These are phyloP conservation scores for Pangasius macronema DNA, from an alignment of 2,797 vertebrate species.

Conservation along the genomic window DNA sequence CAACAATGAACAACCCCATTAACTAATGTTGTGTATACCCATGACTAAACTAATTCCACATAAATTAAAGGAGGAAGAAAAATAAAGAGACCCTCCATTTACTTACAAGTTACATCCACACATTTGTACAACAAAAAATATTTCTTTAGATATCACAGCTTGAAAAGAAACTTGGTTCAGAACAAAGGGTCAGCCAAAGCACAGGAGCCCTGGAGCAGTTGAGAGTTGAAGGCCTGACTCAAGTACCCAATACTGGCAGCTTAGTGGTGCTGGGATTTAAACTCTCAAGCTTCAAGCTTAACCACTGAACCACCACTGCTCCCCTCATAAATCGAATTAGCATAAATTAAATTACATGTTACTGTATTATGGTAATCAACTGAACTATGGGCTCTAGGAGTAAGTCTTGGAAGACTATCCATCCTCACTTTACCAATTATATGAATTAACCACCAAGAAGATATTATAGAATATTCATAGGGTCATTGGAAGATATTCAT, in stretches of 20 bases:
- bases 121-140: neutral
- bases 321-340: slow-evolving; percentile 11
- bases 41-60: too few species aligned
- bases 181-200: slow-evolving; percentile 22
- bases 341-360: slow-evolving; percentile 24
- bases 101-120: neutral
- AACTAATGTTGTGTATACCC: too few species aligned
- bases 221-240: slow-evolving; percentile 1
- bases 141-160: neutral
- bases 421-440: slow-evolving; percentile 11
- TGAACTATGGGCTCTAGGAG: slow-evolving; percentile 19
- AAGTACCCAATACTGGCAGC: neutral
- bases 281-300: slow-evolving; percentile 4
- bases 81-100: neutral
- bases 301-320: slow-evolving; percentile 2
- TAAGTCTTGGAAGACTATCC: slow-evolving; percentile 1
- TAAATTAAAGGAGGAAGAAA: neutral
- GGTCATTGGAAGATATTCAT: neutral
- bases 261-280: slow-evolving; percentile 1
- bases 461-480: neutral
- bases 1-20: neutral
- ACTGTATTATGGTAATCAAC: slow-evolving; percentile 8
- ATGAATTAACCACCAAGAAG: slow-evolving; percentile 5
- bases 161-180: neutral
- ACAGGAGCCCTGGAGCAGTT: slow-evolving; percentile 12